Evolutionary conservation across 2,113 vertebrate species (phyloP).

Genomic region (Dasyprocta punctata): DNA sequence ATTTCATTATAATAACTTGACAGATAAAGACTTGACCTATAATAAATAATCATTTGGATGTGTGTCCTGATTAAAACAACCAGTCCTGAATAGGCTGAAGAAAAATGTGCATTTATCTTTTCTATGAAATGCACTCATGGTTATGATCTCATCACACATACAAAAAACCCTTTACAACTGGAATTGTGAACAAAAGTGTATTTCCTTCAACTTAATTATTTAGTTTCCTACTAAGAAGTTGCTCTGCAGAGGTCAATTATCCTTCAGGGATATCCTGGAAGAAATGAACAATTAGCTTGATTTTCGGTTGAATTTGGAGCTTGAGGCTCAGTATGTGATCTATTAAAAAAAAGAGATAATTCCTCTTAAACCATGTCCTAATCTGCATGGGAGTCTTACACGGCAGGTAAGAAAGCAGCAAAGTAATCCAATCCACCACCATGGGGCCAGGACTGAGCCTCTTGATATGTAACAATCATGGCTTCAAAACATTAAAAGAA

Average conservation of each 20-base stretch:
- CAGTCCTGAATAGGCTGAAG: constrained; percentile 43
- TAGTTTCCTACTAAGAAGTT: constrained; percentile 86
- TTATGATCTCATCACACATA: constrained; percentile 60
- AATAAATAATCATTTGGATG: constrained; percentile 51
- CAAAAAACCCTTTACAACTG: constrained; percentile 5
- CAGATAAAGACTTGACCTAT: constrained; percentile 51
- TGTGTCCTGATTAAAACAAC: constrained; percentile 58
- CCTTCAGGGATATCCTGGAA: constrained; percentile 87
- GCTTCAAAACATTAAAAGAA: constrained; percentile 71
- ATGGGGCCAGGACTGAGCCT: constrained; percentile 58
- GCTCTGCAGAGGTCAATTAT: constrained; percentile 84
- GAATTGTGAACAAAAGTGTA: constrained; percentile 81
- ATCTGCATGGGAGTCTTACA: constrained; percentile 79
- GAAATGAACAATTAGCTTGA: constrained; percentile 89
- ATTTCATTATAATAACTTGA: constrained; percentile 28
- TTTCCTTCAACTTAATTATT: constrained; percentile 86
- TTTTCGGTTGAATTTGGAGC: constrained; percentile 89
- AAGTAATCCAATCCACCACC: constrained; percentile 78
- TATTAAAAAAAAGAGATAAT: constrained; percentile 86
- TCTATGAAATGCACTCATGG: constrained; percentile 18
- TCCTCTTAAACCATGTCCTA: constrained; percentile 84
- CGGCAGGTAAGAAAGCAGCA: constrained; percentile 82
- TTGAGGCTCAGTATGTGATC: constrained; percentile 86
- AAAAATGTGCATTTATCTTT: constrained; percentile 42
- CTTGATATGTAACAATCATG: constrained; percentile 54